Evolutionary conservation across 2,888 invertebrate genomes (phyloP).

Genomic region (Argynnis bischoffii): DNA sequence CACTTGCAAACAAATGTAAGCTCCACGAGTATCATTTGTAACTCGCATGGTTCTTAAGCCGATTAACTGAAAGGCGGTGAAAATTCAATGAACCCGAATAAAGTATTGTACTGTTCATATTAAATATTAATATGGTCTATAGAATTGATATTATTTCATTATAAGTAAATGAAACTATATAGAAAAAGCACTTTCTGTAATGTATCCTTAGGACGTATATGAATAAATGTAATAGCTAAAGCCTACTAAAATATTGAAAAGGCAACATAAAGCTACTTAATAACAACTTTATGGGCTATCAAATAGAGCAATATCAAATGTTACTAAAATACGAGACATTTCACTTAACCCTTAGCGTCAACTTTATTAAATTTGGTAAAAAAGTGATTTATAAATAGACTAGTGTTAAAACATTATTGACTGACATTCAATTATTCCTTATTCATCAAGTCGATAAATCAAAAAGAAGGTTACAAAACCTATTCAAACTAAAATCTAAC

Average conservation of each 20-base stretch:
- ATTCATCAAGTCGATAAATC: too few relatives aligned
- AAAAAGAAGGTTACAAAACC: too few relatives aligned
- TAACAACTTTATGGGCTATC: conserved; percentile 44
- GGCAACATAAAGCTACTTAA: conserved; percentile 42
- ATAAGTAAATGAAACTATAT: not conserved
- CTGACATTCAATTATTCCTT: too few relatives aligned
- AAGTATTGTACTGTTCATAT: conserved; percentile 37
- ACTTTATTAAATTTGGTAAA: conserved; percentile 21
- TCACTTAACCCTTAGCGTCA: conserved; percentile 27
- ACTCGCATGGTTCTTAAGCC: conserved; percentile 61
- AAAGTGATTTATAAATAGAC: not conserved
- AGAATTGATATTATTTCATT: conserved; percentile 8
- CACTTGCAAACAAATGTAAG: conserved; percentile 78
- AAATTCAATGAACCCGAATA: conserved; percentile 71
- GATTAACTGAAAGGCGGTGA: conserved; percentile 72
- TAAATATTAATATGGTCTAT: conserved; percentile 13
- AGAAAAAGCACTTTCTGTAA: not conserved
- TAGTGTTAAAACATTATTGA: not conserved
- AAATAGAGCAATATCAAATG: conserved; percentile 43
- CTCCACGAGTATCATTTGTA: conserved; percentile 60
- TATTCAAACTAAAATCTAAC: too few relatives aligned
- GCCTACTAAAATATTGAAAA: conserved; percentile 40
- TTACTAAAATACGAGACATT: conserved; percentile 29
- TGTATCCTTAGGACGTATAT: conserved; percentile 12
- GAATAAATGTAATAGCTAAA: conserved; percentile 32